Evolutionary conservation across 2,888 invertebrate genomes (phyloP).

Genomic region (Diachrysia chrysitis): DNA sequence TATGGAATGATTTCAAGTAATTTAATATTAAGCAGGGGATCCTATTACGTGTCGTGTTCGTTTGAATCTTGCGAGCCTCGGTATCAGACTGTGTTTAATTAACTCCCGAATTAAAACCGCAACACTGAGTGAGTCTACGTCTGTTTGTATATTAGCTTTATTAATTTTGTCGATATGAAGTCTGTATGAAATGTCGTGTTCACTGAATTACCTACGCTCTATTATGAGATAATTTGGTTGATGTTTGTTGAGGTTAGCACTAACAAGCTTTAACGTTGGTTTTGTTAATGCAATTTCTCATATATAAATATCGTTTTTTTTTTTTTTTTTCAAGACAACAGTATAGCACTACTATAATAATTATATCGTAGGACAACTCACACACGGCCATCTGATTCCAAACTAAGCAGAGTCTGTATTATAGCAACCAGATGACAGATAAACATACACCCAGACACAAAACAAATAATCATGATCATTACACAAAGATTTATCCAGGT

Average conservation of each 20-base stretch:
- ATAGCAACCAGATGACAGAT: too few species aligned
- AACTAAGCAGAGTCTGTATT: too few species aligned
- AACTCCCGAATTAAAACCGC: conserved; percentile 59
- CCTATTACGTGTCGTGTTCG: conserved; percentile 21
- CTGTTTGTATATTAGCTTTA: conserved; percentile 49
- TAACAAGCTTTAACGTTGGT: not conserved
- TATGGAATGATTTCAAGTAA: conserved; percentile 10
- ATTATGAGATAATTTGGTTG: conserved; percentile 19
- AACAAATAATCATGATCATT: too few species aligned
- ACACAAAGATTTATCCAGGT: too few species aligned
- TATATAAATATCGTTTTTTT: too few species aligned
- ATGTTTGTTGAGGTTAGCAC: conserved; percentile 8
- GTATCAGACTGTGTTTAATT: conserved; percentile 48
- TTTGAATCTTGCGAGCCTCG: conserved; percentile 17
- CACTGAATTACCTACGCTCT: conserved; percentile 30
- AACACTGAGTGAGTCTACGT: conserved; percentile 31
- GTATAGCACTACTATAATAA: too few species aligned
- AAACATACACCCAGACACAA: too few species aligned
- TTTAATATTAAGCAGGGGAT: conserved; percentile 11
- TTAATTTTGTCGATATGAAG: conserved; percentile 55
- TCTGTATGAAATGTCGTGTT: conserved; percentile 36
- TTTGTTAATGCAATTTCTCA: not conserved
- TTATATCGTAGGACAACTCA: too few species aligned
- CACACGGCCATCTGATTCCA: too few species aligned
- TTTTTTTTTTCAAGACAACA: too few species aligned